Percentiles rank a stretch among this genome's conserved stretches.
Evolutionary conservation across 1,140 invertebrate genomes (phyloP).

Genomic region (Pseudoatta argentina): DNA sequence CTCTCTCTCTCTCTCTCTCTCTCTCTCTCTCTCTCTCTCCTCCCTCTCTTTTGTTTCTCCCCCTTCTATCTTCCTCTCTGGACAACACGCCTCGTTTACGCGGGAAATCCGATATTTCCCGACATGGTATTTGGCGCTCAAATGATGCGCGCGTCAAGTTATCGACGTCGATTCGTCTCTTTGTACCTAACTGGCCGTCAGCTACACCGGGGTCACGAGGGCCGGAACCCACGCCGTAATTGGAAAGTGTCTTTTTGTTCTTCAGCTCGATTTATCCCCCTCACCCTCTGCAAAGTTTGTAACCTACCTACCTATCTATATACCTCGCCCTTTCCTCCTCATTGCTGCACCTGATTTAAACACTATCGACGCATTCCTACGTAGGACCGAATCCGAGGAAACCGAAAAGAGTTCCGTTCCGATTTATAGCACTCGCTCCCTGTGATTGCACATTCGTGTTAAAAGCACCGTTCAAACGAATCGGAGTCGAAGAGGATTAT

Average conservation of each 20-base stretch:
- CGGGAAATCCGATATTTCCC: constrained; percentile 65
- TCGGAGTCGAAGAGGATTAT: constrained; percentile 24
- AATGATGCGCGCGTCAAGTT: constrained; percentile 62
- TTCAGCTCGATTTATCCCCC: constrained; percentile 29
- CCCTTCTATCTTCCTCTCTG: not conserved
- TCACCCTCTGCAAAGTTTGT: constrained; percentile 33
- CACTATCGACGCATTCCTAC: constrained; percentile 53
- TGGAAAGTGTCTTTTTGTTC: constrained; percentile 62
- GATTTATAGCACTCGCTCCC: constrained; percentile 38
- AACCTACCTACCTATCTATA: not conserved
- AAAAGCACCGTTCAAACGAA: constrained; percentile 46
- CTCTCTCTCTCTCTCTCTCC: not conserved
- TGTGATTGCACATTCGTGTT: constrained; percentile 49
- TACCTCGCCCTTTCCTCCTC: not conserved
- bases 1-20: not conserved
- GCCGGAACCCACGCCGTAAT: constrained; percentile 27
- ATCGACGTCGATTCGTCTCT: constrained; percentile 65
- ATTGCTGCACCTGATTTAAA: constrained; percentile 37
- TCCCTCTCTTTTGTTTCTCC: not conserved
- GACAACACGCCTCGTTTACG: constrained; percentile 57
- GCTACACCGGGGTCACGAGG: constrained; percentile 34
- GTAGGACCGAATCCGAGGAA: constrained; percentile 28
- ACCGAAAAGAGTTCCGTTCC: constrained; percentile 22
- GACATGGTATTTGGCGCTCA: constrained; percentile 64
- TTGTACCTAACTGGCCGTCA: constrained; percentile 60